phyloP scores from a whole-genome alignment of 2,113 vertebrate genomes.

The Etheostoma spectabile region DNA sequence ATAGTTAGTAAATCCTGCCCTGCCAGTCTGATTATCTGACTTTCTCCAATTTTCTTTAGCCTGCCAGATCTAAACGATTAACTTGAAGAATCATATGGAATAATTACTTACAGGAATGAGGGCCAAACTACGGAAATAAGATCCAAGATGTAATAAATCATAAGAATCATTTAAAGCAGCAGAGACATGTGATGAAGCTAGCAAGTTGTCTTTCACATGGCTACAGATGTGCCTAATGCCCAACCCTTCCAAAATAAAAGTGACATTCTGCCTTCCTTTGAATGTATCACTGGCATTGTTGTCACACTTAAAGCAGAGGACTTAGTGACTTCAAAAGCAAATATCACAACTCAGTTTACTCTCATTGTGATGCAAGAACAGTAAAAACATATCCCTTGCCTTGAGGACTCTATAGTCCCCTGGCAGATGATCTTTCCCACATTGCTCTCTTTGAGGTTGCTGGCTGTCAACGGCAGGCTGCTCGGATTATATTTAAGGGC shows the following conservation, averaged over 20 bases:
- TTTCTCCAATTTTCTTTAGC: background rate
- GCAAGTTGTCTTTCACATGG: conserved; percentile 19
- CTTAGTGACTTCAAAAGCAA: conserved; percentile 46
- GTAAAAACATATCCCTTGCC: conserved; percentile 37
- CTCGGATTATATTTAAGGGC: conserved; percentile 67
- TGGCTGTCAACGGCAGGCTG: conserved; percentile 57
- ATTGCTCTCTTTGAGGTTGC: conserved; percentile 69
- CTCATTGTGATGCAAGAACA: conserved; percentile 53
- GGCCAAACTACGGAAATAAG: conserved; percentile 2
- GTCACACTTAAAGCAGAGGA: conserved; percentile 12
- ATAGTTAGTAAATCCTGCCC: background rate
- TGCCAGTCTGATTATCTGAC: background rate
- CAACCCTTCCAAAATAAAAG: conserved; percentile 8
- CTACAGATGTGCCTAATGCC: conserved; percentile 33
- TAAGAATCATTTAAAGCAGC: background rate
- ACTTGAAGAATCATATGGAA: background rate
- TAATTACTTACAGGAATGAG: conserved; percentile 20
- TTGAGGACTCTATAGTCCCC: conserved; percentile 50
- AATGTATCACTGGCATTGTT: conserved; percentile 1
- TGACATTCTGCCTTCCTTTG: background rate
- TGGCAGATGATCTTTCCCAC: conserved; percentile 70
- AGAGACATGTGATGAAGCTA: conserved; percentile 7
- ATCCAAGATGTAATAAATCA: conserved; percentile 9
- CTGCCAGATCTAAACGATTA: background rate
- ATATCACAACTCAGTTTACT: conserved; percentile 56